These are phyloP conservation scores for Hydropsyche tenuis DNA, from an alignment of 1,140 invertebrate species.

Conservation along the genomic window DNA sequence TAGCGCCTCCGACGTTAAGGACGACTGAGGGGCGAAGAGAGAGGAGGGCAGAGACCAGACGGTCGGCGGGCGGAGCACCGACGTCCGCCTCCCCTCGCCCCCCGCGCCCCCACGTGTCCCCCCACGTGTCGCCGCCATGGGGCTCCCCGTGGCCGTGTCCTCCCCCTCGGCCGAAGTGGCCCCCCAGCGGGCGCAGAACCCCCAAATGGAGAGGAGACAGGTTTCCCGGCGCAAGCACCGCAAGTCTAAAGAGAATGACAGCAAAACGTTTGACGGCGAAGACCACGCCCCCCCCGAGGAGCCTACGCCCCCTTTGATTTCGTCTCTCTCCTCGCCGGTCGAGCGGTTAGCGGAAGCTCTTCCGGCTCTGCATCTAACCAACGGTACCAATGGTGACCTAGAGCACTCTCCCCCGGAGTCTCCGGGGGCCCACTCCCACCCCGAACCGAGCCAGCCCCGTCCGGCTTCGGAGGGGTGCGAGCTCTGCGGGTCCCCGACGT, in stretches of 20 bases:
- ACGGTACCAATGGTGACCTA: background rate
- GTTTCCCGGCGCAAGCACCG: background rate
- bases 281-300: background rate
- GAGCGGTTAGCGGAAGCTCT: background rate
- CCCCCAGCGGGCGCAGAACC: background rate
- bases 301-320: background rate
- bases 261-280: background rate
- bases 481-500: slow-evolving; percentile 30
- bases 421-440: background rate
- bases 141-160: too few relatives aligned
- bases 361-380: background rate
- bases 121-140: too few relatives aligned
- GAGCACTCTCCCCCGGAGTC: background rate
- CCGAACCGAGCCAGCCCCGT: background rate
- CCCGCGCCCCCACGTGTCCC: too few relatives aligned
- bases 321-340: background rate
- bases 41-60: background rate
- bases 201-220: background rate
- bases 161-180: too few relatives aligned
- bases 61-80: background rate
- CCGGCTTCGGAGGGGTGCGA: too few relatives aligned
- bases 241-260: background rate
- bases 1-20: background rate
- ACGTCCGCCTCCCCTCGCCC: background rate
- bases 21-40: background rate